Base-by-base conservation (phyloP, 2,888 invertebrate species). In the Brachyopa scutellaris region DNA sequence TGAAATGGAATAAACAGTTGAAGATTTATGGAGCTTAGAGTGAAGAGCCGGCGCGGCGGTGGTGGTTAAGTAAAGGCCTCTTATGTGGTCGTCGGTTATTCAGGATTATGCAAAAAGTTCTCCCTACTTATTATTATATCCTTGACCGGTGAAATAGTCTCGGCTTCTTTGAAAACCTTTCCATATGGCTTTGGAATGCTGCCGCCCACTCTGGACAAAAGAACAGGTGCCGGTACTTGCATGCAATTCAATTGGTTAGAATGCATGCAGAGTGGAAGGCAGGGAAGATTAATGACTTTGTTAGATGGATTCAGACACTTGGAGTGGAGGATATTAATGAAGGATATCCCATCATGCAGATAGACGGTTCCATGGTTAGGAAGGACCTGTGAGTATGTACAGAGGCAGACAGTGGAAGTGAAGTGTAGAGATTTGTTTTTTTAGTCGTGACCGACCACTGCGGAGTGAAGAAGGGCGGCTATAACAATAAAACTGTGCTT, bases 261-360 rank as follows among this genome's bases (percentile, higher is more conserved):
- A 49, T 49, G 62, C 64, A 70, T 62, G 55, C 67, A 55, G 66
- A 66, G 61, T 82, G 62, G 64, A 72, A 49, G 70, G 77, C 82
- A 61, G 29, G 33, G 7, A 61, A 72, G 76, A 82, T 76, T 76
- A 82, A 82, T 82, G 82, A 82, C 77, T 72, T 55, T 77, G 76
- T 76, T 76, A 66, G 76, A 77, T 61, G 61, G 82, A 72, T 72
- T 49, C 66, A 40, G 77, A 77, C 77, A 72, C 77, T 76, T 45
- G 69, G 47, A 64, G 80, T 69, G 29, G 61, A 64, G 82, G 70
- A 82, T 82, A 82, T 82, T 82, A 82, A 82, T 82, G 82, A 82
- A 82, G 82, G 70, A 82, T 77, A 72, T 82, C 77, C 82, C 72
- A 59, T 70, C 70, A 76, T 82, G 82, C 82, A 77, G 82, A 70